A percentile compares a stretch with the other conserved stretches of the same genome.
Evolutionary conservation across 2,113 vertebrate species (phyloP).

Genomic region (Semnopithecus entellus): DNA sequence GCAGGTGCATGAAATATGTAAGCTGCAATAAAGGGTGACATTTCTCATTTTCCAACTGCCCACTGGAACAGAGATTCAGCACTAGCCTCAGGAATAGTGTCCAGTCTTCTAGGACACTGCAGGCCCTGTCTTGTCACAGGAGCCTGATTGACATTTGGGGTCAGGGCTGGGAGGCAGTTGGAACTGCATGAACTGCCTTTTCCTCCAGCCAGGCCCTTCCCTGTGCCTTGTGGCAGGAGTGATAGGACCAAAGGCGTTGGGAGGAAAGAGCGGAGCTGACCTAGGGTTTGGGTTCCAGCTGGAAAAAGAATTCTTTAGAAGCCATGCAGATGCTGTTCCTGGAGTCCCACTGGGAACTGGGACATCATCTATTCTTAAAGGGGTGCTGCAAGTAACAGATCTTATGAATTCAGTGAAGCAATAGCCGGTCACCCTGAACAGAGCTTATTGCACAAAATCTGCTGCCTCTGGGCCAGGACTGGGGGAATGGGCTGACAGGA

Average conservation of each 20-base stretch:
- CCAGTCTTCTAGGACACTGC: neutral
- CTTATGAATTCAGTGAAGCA: neutral
- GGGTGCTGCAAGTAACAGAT: neutral
- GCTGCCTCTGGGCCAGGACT: neutral
- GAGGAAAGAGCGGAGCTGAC: neutral
- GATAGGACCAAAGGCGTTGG: neutral
- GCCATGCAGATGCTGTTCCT: neutral
- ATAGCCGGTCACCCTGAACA: neutral
- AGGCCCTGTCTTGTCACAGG: neutral
- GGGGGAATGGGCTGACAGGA: rapidly evolving
- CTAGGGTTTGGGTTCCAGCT: neutral
- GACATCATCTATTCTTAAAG: neutral
- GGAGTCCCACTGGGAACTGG: neutral
- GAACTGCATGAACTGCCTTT: neutral
- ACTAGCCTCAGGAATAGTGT: neutral
- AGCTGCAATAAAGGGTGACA: neutral
- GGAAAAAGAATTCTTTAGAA: neutral
- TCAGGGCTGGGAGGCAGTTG: neutral
- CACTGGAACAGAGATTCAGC: neutral
- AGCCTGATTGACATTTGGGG: neutral
- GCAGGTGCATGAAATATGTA: neutral
- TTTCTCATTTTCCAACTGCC: slow-evolving; percentile 21
- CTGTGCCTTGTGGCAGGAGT: neutral
- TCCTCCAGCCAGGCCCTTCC: neutral
- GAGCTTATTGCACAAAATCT: neutral